Evolutionary conservation across 2,797 vertebrate genomes (phyloP), one percentile per base, ranked within the genome.

Genomic region (Enteromius anoplus): DNA sequence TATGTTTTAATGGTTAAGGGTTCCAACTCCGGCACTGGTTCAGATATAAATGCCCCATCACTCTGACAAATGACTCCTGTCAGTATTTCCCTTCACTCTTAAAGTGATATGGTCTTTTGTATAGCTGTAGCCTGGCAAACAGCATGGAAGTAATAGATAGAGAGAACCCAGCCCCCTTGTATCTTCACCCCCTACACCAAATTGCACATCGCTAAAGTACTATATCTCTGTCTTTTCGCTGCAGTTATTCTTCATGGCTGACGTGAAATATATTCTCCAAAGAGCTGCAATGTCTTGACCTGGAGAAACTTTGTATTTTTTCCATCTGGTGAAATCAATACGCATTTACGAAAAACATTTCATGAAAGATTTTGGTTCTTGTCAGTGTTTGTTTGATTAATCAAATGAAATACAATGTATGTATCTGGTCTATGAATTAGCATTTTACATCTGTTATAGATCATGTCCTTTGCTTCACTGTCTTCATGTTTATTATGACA

Each of bases 61-160:
- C 34, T 32, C 62, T 75, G 62, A 82, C 60, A 55, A 75, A 82
- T 75, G 23, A n/a, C 58, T 82, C 21, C n/a, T 75, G 60, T 66
- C 70, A 40, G 60, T 53, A 40, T 82, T 53, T 65, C 60, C 60
- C 71, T 53, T 29, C 2, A 4, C 14, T 73, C 58, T 73, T 26
- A 73, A 64, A 49, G n/a, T 82, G 71, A 75, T 66, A 75, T 6
- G 4, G 34, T 75, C 60, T 82, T 53, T 53, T 66, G 34, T 65
- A 29, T 60, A 51, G 45, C 17, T 51, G 21, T 53, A 32, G 58
- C 40, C 58, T 53, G 71, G 47, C 40, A 66, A 75, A 75, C 60
- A 53, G 32, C 70, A 53, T 49, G 80, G n/a, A 72, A 32, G 78
- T 80, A 66, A 80, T 34, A 60, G 78, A 80, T 21, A n/a, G 68